phyloP scores from a whole-genome alignment of 2,113 vertebrate species.

The Telmatochromis sp. region DNA sequence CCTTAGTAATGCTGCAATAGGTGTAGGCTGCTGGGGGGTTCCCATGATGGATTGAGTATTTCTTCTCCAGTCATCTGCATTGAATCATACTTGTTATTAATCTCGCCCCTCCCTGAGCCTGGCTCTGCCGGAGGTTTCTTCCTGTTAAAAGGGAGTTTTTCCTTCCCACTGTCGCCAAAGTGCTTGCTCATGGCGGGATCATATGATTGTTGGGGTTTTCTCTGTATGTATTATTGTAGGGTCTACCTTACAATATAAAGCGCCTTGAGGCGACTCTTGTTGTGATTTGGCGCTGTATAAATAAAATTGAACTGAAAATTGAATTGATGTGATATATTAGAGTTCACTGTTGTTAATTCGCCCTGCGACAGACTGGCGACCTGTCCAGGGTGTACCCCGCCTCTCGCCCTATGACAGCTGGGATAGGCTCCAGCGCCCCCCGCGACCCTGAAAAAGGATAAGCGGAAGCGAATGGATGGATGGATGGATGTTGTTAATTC shows the following conservation, averaged over 20 bases:
- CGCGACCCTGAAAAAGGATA: too few species aligned
- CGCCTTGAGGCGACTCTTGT: rapidly evolving
- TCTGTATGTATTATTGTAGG: not conserved
- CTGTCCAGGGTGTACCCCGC: too few species aligned
- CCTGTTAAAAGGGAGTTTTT: not conserved
- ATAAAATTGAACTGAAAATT: not conserved
- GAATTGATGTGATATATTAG: not conserved
- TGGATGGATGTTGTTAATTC: not conserved
- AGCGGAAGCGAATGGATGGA: too few species aligned
- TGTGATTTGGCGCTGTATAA: not conserved
- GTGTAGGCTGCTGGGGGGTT: not conserved
- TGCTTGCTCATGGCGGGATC: rapidly evolving
- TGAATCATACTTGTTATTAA: not conserved
- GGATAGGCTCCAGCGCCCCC: too few species aligned
- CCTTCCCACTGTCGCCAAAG: not conserved
- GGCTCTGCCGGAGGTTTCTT: not conserved
- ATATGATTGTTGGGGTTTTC: not conserved
- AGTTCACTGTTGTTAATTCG: not conserved
- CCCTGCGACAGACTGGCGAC: too few species aligned
- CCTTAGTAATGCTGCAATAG: not conserved
- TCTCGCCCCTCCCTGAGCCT: not conserved
- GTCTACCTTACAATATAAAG: not conserved
- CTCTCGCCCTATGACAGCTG: too few species aligned
- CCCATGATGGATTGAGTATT: not conserved
- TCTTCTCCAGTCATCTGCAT: not conserved